Conservation (phyloP, 2,888 invertebrate species). For the Margaritifera margaritifera region DNA sequence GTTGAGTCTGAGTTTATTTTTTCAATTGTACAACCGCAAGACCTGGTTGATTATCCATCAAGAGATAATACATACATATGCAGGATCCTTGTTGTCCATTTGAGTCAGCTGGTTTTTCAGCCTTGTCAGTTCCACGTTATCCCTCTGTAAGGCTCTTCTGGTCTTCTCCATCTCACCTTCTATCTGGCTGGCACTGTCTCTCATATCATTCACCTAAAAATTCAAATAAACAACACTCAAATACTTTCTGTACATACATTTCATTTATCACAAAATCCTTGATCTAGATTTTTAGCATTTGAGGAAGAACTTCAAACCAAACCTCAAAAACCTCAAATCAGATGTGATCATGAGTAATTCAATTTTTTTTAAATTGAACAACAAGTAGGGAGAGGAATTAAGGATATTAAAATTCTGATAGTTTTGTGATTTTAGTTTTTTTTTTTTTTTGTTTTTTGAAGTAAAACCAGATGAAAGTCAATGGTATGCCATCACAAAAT, state of each 20-base stretch:
- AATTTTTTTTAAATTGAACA: no score
- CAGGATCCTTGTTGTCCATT: constrained; percentile 55
- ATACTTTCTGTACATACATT: background rate
- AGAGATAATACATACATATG: constrained; percentile 53
- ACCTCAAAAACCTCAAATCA: background rate
- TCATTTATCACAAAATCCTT: background rate
- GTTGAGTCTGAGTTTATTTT: no score
- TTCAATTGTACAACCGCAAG: no score
- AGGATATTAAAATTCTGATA: no score
- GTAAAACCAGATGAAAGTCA: no score
- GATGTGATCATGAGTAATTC: background rate
- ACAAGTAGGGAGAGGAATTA: no score
- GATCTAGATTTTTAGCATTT: background rate
- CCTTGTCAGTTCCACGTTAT: constrained; percentile 53
- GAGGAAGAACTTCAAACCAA: background rate
- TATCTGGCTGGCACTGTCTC: constrained; percentile 62
- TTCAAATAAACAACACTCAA: background rate
- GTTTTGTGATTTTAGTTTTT: no score
- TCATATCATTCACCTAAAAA: constrained; percentile 63
- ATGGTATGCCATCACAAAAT: no score
- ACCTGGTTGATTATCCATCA: no score
- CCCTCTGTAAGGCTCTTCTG: constrained; percentile 49
- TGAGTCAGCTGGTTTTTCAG: constrained; percentile 57
- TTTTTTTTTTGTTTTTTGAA: no score
- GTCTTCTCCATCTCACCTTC: constrained; percentile 64